These are phyloP conservation scores for Callipepla californica DNA, from an alignment of 2,113 vertebrate species.

Conservation along the genomic window DNA sequence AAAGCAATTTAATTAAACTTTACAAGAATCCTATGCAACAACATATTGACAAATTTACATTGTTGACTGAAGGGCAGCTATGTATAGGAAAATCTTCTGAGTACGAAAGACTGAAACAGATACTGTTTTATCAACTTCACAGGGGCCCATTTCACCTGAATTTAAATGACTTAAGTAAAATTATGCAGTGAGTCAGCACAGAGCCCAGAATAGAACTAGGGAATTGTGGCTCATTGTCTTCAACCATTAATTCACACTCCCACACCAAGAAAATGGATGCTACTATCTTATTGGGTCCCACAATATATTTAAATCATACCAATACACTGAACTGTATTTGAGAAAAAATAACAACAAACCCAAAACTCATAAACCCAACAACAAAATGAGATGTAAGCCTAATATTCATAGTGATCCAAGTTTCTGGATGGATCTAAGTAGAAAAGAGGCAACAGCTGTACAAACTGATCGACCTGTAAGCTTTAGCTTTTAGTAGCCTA, in stretches of 20 bases:
- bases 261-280: not conserved
- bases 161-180: conserved; percentile 47
- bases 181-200: conserved; percentile 58
- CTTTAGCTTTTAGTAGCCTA: not conserved
- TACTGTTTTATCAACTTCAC: conserved; percentile 3
- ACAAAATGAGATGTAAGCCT: not conserved
- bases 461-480: not conserved
- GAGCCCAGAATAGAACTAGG: conserved; percentile 45
- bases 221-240: conserved; percentile 31
- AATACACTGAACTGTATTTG: not conserved
- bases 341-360: not conserved
- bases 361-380: not conserved
- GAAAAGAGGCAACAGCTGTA: not conserved
- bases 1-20: not conserved
- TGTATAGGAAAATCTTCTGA: not conserved
- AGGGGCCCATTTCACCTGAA: conserved; percentile 33
- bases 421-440: not conserved
- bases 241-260: conserved; percentile 39
- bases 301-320: not conserved
- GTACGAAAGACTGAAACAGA: not conserved
- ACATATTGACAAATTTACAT: not conserved
- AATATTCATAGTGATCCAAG: not conserved
- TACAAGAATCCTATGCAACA: not conserved
- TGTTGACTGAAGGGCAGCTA: not conserved
- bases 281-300: not conserved